Percentiles rank a stretch among this genome's conserved stretches.
phyloP scores from a whole-genome alignment of 2,797 vertebrate genomes.

The Pseudochirops corinnae region DNA sequence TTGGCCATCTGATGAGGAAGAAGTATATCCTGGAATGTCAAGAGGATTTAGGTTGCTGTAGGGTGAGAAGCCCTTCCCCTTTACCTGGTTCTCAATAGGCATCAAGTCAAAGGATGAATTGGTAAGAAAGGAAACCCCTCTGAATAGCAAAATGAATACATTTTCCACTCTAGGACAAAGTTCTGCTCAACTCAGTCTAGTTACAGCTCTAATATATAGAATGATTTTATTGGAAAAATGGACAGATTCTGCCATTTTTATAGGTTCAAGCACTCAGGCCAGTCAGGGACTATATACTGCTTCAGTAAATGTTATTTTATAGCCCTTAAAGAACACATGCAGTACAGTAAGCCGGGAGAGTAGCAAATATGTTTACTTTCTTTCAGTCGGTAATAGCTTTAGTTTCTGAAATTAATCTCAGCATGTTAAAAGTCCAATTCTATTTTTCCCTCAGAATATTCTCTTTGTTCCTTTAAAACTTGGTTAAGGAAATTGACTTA shows the following conservation, averaged over 20 bases:
- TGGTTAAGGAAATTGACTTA: constrained; percentile 18
- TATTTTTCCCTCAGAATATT: background rate
- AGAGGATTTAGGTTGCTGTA: background rate
- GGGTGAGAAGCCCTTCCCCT: background rate
- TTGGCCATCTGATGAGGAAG: background rate
- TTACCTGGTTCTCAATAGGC: background rate
- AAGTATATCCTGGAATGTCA: background rate
- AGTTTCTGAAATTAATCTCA: background rate
- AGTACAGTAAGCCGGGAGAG: constrained; percentile 25
- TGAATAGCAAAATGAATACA: background rate
- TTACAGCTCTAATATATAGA: background rate
- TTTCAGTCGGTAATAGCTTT: background rate
- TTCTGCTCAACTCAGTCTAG: background rate
- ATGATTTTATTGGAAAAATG: background rate
- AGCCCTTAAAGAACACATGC: background rate
- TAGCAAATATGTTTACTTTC: constrained; percentile 1
- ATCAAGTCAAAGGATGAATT: background rate
- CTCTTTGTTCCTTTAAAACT: constrained; percentile 6
- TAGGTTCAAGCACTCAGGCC: background rate
- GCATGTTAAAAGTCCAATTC: constrained; percentile 18
- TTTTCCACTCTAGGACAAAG: background rate
- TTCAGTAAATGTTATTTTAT: background rate
- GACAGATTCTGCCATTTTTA: background rate
- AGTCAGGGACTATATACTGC: background rate
- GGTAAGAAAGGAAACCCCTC: background rate